Evolutionary conservation across 2,113 vertebrate species (phyloP), one percentile per base, ranked within the genome.

Genomic region (Oreochromis tanganicae): DNA sequence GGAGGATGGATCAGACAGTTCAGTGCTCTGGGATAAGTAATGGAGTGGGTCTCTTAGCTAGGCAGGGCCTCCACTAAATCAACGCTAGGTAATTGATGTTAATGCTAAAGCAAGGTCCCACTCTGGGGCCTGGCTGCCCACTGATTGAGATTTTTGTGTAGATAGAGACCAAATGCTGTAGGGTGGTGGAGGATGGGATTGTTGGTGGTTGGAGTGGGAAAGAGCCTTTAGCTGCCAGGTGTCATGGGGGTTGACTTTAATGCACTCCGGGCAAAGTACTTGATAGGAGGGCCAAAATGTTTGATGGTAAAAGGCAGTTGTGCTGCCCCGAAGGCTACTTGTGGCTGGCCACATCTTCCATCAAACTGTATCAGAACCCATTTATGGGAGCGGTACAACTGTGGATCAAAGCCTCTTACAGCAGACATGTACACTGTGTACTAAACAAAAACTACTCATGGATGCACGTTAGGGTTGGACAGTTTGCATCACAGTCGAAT

Each of bases 61-160:
- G 82, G 83, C 85, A 41, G 63, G 82, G 81, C 87, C 59, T 85
- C 93, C 90, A 93, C 93, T 94, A 94, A 95, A 95, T 94, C 91
- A 94, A 59, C 90, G 87, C 63, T 32, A 79, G 80, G 86, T 94
- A 95, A 96, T 93, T 95, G 92, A 95, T 93, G 93, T 87, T 96
- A 94, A 95, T 94, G 92, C 88, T 73, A 71, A 88, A 90, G 61
- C 84, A 36, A 80, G 82, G 91, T 87, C 87, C 80, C 17, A 5
- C 75, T 81, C n/a, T 54, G 92, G 85, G 91, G 79, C 68, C 90
- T 78, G 83, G 88, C 63, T 89, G 88, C 81, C 52, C 57, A 11
- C 87, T 89, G 85, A 89, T 36, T 38, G 83, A 91, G 90, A 91
- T 90, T 11, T 66, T 85, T 32, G 36, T 84, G 27, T n/a, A 88